Evolutionary conservation across 64 coral and sea anemone species (phyloP).

Genomic region (Catalaphyllia jardinei): DNA sequence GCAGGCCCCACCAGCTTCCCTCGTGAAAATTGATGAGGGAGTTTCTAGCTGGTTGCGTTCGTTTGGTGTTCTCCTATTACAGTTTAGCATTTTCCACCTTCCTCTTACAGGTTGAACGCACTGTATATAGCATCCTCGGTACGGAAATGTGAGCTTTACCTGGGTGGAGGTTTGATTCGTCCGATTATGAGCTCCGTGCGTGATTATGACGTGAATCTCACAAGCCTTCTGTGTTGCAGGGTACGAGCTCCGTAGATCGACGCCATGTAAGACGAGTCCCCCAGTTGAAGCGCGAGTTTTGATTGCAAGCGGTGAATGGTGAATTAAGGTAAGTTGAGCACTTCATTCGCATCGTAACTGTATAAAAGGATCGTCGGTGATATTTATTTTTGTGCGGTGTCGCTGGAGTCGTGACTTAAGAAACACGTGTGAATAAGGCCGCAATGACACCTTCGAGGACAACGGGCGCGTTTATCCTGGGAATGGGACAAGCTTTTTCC

Average conservation of each 20-base stretch:
- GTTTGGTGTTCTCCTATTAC: conserved; percentile 98
- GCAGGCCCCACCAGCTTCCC: conserved; percentile 69
- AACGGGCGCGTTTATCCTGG: conserved; percentile 13
- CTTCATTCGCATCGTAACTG: conserved; percentile 93
- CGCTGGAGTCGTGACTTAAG: conserved; percentile 62
- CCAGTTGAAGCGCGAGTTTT: conserved; percentile 96
- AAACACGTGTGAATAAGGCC: conserved; percentile 82
- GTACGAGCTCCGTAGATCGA: conserved; percentile 23
- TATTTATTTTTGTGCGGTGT: conserved; percentile 87
- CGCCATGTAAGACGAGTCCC: conserved; percentile 94
- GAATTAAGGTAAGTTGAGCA: conserved; percentile 99
- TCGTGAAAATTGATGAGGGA: conserved; percentile 87
- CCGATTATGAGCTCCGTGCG: not conserved
- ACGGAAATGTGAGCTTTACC: conserved; percentile 48
- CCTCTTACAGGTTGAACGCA: conserved; percentile 58
- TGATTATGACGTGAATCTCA: conserved; percentile 30
- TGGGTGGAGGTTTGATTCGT: conserved; percentile 40
- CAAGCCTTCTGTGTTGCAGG: conserved; percentile 41
- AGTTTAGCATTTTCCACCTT: conserved; percentile 92
- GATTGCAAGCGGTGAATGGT: conserved; percentile 99
- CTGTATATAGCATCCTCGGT: conserved; percentile 66
- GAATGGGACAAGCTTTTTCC: not conserved
- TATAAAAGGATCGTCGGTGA: conserved; percentile 85
- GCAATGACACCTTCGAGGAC: conserved; percentile 57
- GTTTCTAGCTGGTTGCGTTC: conserved; percentile 73